A percentile compares a stretch with the other conserved stretches of the same genome.
Conservation (phyloP, 2,888 invertebrate genomes). For the Beris chalybata region DNA sequence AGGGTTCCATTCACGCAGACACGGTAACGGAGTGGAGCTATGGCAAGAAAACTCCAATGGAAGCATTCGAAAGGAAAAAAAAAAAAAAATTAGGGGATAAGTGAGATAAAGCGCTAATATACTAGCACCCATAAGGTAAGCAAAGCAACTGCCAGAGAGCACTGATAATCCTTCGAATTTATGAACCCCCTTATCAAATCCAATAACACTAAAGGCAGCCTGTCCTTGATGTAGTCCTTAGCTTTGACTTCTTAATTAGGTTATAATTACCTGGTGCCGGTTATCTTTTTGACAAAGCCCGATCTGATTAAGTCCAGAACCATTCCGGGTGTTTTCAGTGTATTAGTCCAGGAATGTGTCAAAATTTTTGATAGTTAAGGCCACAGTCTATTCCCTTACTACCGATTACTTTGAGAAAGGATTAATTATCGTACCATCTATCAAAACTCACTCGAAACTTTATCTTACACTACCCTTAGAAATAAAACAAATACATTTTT, state of each 20-base stretch:
- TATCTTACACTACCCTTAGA: too few species aligned
- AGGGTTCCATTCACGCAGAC: background rate
- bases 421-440: too few species aligned
- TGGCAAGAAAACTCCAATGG: background rate
- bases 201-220: background rate
- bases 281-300: background rate
- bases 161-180: background rate
- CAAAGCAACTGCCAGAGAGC: background rate
- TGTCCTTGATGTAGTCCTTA: too few species aligned
- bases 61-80: background rate
- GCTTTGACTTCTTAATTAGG: slow-evolving; percentile 4
- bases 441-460: too few species aligned
- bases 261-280: slow-evolving; percentile 5
- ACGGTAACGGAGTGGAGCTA: background rate
- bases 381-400: too few species aligned
- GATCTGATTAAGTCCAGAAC: too few species aligned
- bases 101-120: slow-evolving; percentile 13
- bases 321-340: too few species aligned
- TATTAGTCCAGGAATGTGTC: too few species aligned
- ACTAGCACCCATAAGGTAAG: background rate
- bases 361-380: too few species aligned
- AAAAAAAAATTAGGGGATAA: background rate
- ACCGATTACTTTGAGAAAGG: too few species aligned
- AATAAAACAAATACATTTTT: too few species aligned
- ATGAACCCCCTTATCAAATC: background rate